phyloP scores from a whole-genome alignment of 2,888 invertebrate species.

The Nephrotoma guestfalica region DNA sequence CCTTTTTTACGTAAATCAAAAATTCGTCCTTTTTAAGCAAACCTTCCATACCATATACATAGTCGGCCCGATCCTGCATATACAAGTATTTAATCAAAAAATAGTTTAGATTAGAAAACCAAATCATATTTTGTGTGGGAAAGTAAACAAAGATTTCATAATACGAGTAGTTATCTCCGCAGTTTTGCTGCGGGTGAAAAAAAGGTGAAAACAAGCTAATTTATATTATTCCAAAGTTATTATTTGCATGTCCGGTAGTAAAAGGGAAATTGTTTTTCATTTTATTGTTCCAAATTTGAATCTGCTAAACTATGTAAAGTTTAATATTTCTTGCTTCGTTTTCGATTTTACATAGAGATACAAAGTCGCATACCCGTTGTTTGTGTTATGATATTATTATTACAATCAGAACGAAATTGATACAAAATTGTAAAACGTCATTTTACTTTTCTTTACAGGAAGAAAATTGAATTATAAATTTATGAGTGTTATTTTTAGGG shows the following conservation, averaged over 20 bases:
- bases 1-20: neutral
- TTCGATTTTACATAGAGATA: neutral
- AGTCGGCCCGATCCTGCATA: too few species aligned
- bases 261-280: neutral
- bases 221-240: neutral
- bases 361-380: neutral
- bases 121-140: neutral
- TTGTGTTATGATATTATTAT: neutral
- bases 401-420: neutral
- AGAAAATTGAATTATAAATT: neutral
- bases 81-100: neutral
- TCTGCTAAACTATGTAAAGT: neutral
- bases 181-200: neutral
- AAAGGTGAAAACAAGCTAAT: neutral
- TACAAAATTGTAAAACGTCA: neutral
- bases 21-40: neutral
- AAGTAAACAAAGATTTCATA: neutral
- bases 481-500: neutral
- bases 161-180: neutral
- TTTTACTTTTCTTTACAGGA: neutral
- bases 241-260: neutral
- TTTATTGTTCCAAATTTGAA: neutral
- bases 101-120: neutral
- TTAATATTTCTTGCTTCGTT: neutral
- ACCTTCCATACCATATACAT: neutral